Conservation (phyloP, 2,888 invertebrate species). For the Caradrina clavipalpis region DNA sequence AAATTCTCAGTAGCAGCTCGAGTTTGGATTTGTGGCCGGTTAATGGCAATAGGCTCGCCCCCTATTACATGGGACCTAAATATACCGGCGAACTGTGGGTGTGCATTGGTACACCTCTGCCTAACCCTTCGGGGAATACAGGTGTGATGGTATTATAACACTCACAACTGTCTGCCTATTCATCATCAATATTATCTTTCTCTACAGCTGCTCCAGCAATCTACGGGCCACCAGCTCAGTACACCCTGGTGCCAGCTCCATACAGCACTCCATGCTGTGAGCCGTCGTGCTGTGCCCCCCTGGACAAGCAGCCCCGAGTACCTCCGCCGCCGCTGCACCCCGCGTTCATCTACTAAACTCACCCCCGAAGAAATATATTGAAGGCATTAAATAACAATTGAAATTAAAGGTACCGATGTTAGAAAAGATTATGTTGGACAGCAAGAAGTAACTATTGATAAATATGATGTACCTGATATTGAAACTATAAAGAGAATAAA, state of each 20-base stretch:
- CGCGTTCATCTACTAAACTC: slow-evolving; percentile 85
- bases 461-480: neutral
- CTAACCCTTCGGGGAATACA: too few species aligned
- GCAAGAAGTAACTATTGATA: neutral
- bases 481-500: neutral
- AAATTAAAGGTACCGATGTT: slow-evolving; percentile 11
- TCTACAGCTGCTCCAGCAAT: slow-evolving; percentile 81
- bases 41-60: too few species aligned
- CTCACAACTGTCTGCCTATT: neutral
- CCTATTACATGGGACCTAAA: too few species aligned
- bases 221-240: slow-evolving; percentile 85
- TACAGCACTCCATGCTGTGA: slow-evolving; percentile 85
- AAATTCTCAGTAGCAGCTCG: too few species aligned
- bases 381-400: slow-evolving; percentile 51
- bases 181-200: neutral
- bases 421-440: neutral
- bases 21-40: too few species aligned
- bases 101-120: too few species aligned
- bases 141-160: too few species aligned
- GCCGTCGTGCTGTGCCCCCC: slow-evolving; percentile 84
- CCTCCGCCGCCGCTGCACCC: slow-evolving; percentile 86
- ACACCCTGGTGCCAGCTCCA: slow-evolving; percentile 84
- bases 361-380: slow-evolving; percentile 51
- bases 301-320: slow-evolving; percentile 84
- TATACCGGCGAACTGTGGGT: too few species aligned